Percentiles rank a stretch among this genome's conserved stretches.
phyloP scores from a whole-genome alignment of 2,113 vertebrate species.

The Grus americana region DNA sequence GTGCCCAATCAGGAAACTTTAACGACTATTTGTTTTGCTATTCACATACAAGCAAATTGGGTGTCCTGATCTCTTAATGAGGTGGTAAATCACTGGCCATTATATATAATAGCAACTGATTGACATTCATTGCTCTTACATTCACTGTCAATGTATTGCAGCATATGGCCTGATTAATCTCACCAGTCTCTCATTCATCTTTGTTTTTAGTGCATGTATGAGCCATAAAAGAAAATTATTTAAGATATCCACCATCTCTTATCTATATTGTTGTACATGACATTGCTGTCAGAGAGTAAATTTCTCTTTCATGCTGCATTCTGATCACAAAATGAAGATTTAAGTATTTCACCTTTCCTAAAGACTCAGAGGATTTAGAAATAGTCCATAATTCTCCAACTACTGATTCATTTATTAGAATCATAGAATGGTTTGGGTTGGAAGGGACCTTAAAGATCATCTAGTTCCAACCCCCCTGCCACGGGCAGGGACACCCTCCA shows the following conservation, averaged over 20 bases:
- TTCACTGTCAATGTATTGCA: neutral
- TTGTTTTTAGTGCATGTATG: neutral
- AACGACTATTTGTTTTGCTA: conserved; percentile 24
- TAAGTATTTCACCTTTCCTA: conserved; percentile 24
- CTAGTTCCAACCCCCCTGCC: too few species aligned
- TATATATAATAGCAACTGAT: conserved; percentile 25
- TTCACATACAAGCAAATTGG: neutral
- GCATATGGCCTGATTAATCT: conserved; percentile 9
- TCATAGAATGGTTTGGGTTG: too few species aligned
- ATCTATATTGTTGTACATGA: neutral
- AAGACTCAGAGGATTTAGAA: neutral
- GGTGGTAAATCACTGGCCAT: conserved; percentile 29
- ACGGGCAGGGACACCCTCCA: too few species aligned
- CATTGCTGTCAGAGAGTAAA: neutral
- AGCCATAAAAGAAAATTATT: conserved; percentile 5
- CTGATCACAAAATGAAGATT: conserved; percentile 31
- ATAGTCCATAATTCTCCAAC: neutral
- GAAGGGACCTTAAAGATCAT: too few species aligned
- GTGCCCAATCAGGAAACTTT: neutral
- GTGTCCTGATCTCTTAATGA: conserved; percentile 7
- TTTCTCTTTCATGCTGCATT: neutral
- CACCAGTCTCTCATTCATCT: conserved; percentile 18
- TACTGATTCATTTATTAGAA: neutral
- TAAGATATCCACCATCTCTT: neutral
- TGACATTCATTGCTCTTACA: conserved; percentile 27